phyloP scores from a whole-genome alignment of 2,888 invertebrate species.

The Apamea anceps region DNA sequence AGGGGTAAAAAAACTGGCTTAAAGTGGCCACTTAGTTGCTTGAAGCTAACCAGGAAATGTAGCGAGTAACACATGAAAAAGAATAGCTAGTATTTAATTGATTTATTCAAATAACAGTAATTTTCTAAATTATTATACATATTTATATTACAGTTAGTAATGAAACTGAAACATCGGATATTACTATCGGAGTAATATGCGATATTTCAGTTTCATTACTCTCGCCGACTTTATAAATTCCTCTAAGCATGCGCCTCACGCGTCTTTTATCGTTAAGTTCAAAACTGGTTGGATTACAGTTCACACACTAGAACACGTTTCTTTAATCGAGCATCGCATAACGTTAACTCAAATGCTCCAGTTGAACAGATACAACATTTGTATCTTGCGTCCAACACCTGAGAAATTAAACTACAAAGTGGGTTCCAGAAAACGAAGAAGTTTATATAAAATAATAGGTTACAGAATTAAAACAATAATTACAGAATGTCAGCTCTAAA shows the following conservation, averaged over 20 bases:
- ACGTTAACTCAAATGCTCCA: constrained; percentile 43
- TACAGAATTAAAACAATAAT: not conserved
- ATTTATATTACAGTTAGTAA: too few species aligned
- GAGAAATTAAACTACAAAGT: not conserved
- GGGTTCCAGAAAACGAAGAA: not conserved
- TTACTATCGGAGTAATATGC: too few species aligned
- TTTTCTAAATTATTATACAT: too few species aligned
- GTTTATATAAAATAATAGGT: not conserved
- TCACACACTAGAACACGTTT: constrained; percentile 49
- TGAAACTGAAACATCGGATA: too few species aligned
- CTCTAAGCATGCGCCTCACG: constrained; percentile 14
- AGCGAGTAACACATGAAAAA: not conserved
- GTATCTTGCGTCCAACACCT: constrained; percentile 15
- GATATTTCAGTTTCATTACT: constrained; percentile 10
- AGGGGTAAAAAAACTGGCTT: not conserved
- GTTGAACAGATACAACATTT: constrained; percentile 36
- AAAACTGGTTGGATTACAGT: constrained; percentile 50
- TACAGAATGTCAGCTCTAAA: not conserved
- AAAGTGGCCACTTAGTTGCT: not conserved
- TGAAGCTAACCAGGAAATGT: not conserved
- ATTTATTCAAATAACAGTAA: not conserved
- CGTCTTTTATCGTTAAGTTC: constrained; percentile 25
- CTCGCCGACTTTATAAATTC: constrained; percentile 3
- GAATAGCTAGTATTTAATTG: not conserved
- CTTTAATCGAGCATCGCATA: constrained; percentile 44